Evolutionary conservation across 2,797 vertebrate genomes (phyloP), one percentile per base, ranked within the genome.

Genomic region (Delichon dasypus): DNA sequence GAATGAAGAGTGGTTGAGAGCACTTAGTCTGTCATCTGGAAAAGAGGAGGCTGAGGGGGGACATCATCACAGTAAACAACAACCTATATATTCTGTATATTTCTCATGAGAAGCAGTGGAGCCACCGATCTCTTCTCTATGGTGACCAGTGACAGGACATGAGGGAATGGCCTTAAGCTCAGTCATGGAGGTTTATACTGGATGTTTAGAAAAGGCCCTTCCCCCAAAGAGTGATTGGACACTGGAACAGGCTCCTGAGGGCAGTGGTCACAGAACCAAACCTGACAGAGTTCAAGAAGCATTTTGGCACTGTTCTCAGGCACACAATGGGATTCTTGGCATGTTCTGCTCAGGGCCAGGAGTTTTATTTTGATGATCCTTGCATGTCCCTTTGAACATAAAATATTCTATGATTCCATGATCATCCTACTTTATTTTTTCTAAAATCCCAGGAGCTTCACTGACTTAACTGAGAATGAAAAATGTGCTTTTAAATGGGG

Each of bases 201-300:
- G 29, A 36, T 19, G 2, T 57, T 15, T 6, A 7, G 17, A 34
- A 64, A n/a, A 64, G 5, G 1, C 11, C 50, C 11, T 50, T 64
- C 7, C 4, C 23, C 10, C 1, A 71, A 2, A 29, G 1, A 8
- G 7, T 70, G 5, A 1, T 3, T 64, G 27, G 50, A 3, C 23
- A 15, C 27, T 36, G 27, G 4, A 64, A n/a, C 3, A 44, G 36
- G 16, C 5, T 50, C 8, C 23, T 20, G 20, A 76, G 50, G 20
- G 19, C 12, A 38, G 4, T n/a, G 15, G 14, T 45, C 27, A 44
- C 32, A 50, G 16, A 30, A 45, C 7, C 16, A 30, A 55, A 9
- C 13, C 16, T 20, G 32, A 11, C 7, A 36, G 11, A 38, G 6
- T 25, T 51, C 36, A 64, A n/a, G 50, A 23, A 51, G 10, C 7